phyloP scores from a whole-genome alignment of 1,140 invertebrate species.

The Protaetia brevitarsis region DNA sequence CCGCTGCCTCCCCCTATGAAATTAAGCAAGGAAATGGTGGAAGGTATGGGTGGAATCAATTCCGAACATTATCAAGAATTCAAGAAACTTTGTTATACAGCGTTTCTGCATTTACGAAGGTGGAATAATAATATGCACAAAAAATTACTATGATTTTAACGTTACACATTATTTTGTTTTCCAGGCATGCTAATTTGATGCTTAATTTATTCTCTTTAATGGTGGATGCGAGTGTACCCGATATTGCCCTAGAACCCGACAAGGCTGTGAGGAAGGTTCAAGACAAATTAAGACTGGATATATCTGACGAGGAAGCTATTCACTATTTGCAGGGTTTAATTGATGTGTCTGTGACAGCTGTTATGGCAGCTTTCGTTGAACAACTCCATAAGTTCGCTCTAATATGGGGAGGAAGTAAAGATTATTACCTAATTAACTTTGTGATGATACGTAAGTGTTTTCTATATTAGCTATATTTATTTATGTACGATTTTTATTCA shows the following conservation, averaged over 20 bases:
- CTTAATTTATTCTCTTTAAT: constrained; percentile 97
- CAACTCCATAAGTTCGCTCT: constrained; percentile 97
- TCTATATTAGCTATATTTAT: neutral
- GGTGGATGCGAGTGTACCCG: constrained; percentile 97
- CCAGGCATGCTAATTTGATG: constrained; percentile 93
- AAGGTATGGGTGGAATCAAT: constrained; percentile 94
- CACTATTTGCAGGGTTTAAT: constrained; percentile 90
- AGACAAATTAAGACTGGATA: constrained; percentile 89
- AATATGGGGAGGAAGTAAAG: constrained; percentile 76
- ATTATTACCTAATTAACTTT: too few relatives aligned
- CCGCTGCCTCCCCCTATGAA: constrained; percentile 98
- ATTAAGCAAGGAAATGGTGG: constrained; percentile 98
- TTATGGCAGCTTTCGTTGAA: constrained; percentile 94
- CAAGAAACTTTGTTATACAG: constrained; percentile 91
- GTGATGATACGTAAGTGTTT: neutral
- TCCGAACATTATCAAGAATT: constrained; percentile 95
- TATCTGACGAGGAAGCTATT: constrained; percentile 96
- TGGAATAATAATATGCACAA: neutral
- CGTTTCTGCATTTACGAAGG: constrained; percentile 90
- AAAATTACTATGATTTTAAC: neutral
- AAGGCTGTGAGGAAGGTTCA: constrained; percentile 99
- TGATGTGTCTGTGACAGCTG: constrained; percentile 90
- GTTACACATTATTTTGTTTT: constrained; percentile 34
- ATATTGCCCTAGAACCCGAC: constrained; percentile 97
- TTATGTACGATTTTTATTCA: constrained; percentile 68